Percentiles rank a stretch among this genome's conserved stretches.
Conservation (phyloP, 2,113 vertebrate genomes). For the Laticauda laticaudata region DNA sequence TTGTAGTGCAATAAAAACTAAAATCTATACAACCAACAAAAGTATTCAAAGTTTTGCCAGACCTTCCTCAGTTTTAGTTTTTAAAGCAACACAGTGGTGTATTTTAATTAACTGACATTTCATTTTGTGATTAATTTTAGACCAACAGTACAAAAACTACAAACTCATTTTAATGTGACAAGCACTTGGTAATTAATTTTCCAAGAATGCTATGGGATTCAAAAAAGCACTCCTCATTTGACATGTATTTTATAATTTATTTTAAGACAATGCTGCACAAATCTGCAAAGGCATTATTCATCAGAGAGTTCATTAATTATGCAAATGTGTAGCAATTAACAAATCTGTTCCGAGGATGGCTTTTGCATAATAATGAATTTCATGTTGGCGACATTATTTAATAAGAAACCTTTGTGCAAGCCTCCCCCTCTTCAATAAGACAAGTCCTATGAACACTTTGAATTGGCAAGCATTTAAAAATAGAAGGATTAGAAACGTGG, state of each 20-base stretch:
- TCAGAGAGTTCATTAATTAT: constrained; percentile 96
- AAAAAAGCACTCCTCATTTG: constrained; percentile 78
- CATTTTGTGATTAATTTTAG: constrained; percentile 79
- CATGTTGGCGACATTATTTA: constrained; percentile 88
- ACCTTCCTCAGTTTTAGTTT: constrained; percentile 57
- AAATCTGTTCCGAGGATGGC: constrained; percentile 86
- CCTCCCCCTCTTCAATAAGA: constrained; percentile 69
- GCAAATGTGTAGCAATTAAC: constrained; percentile 94
- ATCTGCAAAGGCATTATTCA: constrained; percentile 91
- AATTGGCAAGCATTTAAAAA: constrained; percentile 57
- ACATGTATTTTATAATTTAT: constrained; percentile 91
- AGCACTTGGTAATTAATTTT: constrained; percentile 82
- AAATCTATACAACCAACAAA: constrained; percentile 50
- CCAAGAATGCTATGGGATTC: constrained; percentile 77
- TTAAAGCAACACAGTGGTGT: constrained; percentile 60
- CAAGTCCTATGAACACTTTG: constrained; percentile 67
- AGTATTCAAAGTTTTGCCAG: constrained; percentile 55
- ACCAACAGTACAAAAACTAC: constrained; percentile 76
- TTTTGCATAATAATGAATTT: constrained; percentile 95
- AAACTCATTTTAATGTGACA: constrained; percentile 82
- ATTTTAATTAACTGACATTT: constrained; percentile 70
- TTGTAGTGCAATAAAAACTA: constrained; percentile 46
- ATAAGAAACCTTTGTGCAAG: constrained; percentile 85
- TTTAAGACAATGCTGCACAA: constrained; percentile 86
- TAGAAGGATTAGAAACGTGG: constrained; percentile 56